These are phyloP conservation scores for Eudemis profundana DNA, from an alignment of 2,888 invertebrate genomes.

Conservation along the genomic window DNA sequence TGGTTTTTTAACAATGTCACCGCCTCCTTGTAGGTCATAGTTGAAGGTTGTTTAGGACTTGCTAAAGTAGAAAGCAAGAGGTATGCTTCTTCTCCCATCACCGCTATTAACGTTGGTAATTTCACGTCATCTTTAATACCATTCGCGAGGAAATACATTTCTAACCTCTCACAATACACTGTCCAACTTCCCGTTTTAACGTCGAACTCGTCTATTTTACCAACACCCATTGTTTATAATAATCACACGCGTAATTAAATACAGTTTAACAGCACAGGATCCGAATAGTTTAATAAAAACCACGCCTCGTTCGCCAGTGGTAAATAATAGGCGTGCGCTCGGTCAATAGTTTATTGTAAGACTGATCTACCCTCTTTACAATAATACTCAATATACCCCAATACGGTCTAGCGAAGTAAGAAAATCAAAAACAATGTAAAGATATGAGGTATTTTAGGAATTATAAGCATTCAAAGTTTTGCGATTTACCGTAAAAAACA, in stretches of 20 bases:
- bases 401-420: too few species aligned
- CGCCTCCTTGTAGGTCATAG: conserved; percentile 19
- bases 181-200: conserved; percentile 38
- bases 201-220: conserved; percentile 30
- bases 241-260: background rate
- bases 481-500: too few species aligned
- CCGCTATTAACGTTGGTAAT: conserved; percentile 38
- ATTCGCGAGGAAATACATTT: conserved; percentile 40
- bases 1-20: conserved; percentile 7
- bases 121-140: conserved; percentile 7
- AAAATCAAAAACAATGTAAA: too few species aligned
- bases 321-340: conserved; percentile 6
- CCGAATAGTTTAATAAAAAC: too few species aligned
- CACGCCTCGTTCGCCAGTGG: conserved; percentile 17
- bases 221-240: conserved; percentile 9
- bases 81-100: conserved; percentile 40
- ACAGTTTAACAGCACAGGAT: too few species aligned
- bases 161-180: conserved; percentile 31
- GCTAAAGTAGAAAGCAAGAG: conserved; percentile 25
- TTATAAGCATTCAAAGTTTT: too few species aligned
- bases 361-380: too few species aligned
- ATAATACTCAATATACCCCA: too few species aligned
- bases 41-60: conserved; percentile 34
- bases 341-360: background rate
- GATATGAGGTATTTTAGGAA: too few species aligned